Evolutionary conservation across 2,113 vertebrate genomes (phyloP).

Genomic region (Cinclus cinclus): DNA sequence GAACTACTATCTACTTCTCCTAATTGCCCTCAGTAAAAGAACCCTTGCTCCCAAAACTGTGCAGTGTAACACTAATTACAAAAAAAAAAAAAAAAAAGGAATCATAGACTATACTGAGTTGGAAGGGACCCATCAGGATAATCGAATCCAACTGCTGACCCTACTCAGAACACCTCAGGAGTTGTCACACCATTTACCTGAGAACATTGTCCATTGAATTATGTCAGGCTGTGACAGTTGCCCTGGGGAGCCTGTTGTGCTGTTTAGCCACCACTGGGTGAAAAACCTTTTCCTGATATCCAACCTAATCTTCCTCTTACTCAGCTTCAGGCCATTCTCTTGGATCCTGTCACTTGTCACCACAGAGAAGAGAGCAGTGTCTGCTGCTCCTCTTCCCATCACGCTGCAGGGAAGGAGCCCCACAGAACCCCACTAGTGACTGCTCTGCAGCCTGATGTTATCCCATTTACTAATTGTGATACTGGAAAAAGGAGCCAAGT

Average conservation of each 20-base stretch:
- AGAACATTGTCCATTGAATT: background rate
- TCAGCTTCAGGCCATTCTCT: background rate
- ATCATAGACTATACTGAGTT: background rate
- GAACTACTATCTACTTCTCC: background rate
- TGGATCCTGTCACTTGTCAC: too few species aligned
- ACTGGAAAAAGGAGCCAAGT: background rate
- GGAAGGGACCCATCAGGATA: background rate
- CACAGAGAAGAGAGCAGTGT: background rate
- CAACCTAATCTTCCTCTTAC: background rate
- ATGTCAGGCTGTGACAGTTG: background rate
- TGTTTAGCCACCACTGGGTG: background rate
- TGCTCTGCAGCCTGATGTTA: background rate
- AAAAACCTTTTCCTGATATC: background rate
- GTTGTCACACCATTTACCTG: background rate
- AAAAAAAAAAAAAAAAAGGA: background rate
- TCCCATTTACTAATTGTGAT: background rate
- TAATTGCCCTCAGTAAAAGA: background rate
- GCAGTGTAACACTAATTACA: background rate
- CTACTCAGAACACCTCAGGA: too few species aligned
- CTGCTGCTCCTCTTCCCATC: background rate
- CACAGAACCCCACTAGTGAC: background rate
- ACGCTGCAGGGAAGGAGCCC: background rate
- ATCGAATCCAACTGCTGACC: fast-evolving
- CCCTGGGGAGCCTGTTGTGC: background rate
- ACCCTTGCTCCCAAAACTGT: fast-evolving